Conservation (phyloP, 2,888 invertebrate genomes). For the Drosophila hamatofila region DNA sequence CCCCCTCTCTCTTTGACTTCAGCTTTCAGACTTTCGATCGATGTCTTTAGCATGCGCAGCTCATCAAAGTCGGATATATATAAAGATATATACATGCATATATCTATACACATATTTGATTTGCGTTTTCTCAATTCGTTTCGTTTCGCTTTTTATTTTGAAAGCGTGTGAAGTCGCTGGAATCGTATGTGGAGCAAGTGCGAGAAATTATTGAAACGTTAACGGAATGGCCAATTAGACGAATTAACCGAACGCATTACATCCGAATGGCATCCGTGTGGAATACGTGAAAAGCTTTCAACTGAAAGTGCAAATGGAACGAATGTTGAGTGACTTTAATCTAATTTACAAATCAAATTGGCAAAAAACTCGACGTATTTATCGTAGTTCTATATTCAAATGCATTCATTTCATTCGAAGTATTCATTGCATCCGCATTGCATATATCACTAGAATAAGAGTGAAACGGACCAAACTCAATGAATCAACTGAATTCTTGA, state of each 20-base stretch:
- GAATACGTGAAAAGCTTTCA: slow-evolving; percentile 3
- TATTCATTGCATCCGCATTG: not conserved
- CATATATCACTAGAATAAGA: not conserved
- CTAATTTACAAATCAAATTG: not conserved
- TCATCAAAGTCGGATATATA: slow-evolving; percentile 20
- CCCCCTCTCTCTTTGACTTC: slow-evolving; percentile 8
- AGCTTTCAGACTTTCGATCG: slow-evolving; percentile 7
- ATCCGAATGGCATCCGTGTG: not conserved
- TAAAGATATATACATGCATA: not conserved
- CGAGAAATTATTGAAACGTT: slow-evolving; percentile 50
- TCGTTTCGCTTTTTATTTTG: slow-evolving; percentile 54
- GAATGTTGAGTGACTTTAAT: not conserved
- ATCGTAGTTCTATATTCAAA: not conserved
- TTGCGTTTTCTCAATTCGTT: slow-evolving; percentile 20
- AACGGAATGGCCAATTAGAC: slow-evolving; percentile 52
- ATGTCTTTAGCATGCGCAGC: slow-evolving; percentile 38
- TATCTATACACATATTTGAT: not conserved
- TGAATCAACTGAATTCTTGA: not conserved
- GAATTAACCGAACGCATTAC: not conserved
- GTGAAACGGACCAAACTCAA: too few relatives aligned
- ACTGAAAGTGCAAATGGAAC: slow-evolving; percentile 1
- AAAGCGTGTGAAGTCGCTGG: slow-evolving; percentile 50
- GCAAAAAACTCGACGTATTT: not conserved
- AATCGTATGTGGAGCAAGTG: slow-evolving; percentile 25
- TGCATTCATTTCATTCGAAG: not conserved